Evolutionary conservation across 1,140 invertebrate species (phyloP).

Genomic region (Saxidomus purpurata): DNA sequence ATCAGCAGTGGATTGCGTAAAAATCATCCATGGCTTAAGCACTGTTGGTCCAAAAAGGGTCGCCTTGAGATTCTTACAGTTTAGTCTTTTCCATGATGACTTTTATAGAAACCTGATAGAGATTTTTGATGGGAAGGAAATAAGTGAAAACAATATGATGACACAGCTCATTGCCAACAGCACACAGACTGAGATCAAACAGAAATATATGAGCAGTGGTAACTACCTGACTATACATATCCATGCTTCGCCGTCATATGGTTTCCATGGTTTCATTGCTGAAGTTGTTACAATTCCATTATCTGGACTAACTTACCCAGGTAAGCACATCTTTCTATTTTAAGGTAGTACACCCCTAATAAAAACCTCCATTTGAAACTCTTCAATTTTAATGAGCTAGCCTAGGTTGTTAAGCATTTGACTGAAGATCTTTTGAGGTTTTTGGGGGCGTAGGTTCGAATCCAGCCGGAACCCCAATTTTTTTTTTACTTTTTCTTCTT

Average conservation of each 20-base stretch:
- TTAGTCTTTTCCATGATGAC: conserved; percentile 97
- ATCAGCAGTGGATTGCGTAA: conserved; percentile 98
- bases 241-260: conserved; percentile 97
- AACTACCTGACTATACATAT: conserved; percentile 93
- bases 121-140: conserved; percentile 97
- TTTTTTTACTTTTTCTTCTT: too few relatives aligned
- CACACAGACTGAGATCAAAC: conserved; percentile 59
- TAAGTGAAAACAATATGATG: conserved; percentile 92
- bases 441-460: too few relatives aligned
- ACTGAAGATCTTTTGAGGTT: too few relatives aligned
- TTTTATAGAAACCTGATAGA: conserved; percentile 93
- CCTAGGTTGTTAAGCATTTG: too few relatives aligned
- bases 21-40: conserved; percentile 91
- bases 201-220: conserved; percentile 74
- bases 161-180: conserved; percentile 77
- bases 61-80: conserved; percentile 91
- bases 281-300: conserved; percentile 97
- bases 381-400: too few relatives aligned
- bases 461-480: too few relatives aligned
- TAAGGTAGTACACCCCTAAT: too few relatives aligned
- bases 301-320: conserved; percentile 80
- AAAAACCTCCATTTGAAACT: too few relatives aligned
- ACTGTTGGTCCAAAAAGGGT: conserved; percentile 74
- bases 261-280: conserved; percentile 98
- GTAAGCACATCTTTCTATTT: too few relatives aligned